phyloP scores from a whole-genome alignment of 2,888 invertebrate genomes.

The Neoaliturus tenellus region DNA sequence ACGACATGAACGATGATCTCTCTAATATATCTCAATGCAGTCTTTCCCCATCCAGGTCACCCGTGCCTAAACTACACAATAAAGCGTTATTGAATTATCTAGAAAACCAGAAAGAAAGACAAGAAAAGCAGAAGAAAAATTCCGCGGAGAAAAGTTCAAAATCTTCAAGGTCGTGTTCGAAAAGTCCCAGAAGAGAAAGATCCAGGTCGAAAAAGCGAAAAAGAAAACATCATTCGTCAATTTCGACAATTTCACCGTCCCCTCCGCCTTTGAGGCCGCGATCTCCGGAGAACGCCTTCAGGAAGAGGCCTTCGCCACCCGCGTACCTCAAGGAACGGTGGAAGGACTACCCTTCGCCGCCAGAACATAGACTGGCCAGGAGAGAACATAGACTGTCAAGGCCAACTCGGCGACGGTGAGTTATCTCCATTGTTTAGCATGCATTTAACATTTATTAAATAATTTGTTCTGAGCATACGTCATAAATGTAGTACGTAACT shows the following conservation, averaged over 20 bases:
- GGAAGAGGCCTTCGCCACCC: neutral
- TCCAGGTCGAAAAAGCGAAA: conserved; percentile 7
- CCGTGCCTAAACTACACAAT: conserved; percentile 41
- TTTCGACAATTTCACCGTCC: conserved; percentile 6
- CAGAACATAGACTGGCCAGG: conserved; percentile 10
- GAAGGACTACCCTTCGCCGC: conserved; percentile 32
- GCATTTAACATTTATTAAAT: neutral
- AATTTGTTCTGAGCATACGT: too few species aligned
- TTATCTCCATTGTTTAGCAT: neutral
- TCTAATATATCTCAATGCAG: conserved; percentile 35
- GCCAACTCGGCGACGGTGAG: conserved; percentile 12
- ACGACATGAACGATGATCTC: conserved; percentile 34
- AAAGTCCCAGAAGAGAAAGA: conserved; percentile 11
- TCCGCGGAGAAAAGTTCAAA: neutral
- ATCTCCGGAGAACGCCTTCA: neutral
- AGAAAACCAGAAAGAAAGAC: conserved; percentile 43
- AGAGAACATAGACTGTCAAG: conserved; percentile 19
- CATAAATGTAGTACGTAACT: too few species aligned
- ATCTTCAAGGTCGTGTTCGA: conserved; percentile 19
- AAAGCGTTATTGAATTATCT: conserved; percentile 19
- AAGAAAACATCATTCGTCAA: conserved; percentile 21
- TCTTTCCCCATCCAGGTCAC: conserved; percentile 36
- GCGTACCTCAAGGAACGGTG: conserved; percentile 34
- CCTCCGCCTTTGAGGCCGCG: neutral
- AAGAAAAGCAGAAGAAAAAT: neutral